Conservation (phyloP, 2,888 invertebrate species). For the Vandiemenella viatica region DNA sequence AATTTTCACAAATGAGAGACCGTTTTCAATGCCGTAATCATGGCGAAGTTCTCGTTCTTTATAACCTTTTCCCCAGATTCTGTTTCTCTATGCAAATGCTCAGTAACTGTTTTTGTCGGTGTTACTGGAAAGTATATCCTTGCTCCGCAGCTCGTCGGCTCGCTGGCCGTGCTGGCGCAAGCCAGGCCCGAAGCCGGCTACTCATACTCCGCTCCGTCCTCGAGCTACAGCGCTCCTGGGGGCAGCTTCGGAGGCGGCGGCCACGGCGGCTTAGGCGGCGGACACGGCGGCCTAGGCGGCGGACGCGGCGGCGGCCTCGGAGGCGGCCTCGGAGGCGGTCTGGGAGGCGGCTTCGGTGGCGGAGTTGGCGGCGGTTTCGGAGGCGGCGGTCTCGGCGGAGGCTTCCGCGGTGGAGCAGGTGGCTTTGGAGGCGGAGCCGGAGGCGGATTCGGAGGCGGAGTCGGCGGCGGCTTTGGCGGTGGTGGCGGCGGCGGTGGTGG, state of each 20-base stretch:
- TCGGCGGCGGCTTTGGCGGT: slow-evolving; percentile 3
- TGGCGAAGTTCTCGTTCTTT: too few relatives aligned
- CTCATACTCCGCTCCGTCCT: slow-evolving; percentile 11
- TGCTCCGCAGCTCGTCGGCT: slow-evolving; percentile 23
- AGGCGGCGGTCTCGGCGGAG: slow-evolving; percentile 20
- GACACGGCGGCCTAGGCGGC: slow-evolving; percentile 22
- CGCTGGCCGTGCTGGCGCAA: slow-evolving; percentile 21
- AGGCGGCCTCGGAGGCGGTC: slow-evolving; percentile 22
- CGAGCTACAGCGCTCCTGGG: slow-evolving; percentile 13
- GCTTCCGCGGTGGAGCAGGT: slow-evolving; percentile 19
- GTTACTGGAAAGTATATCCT: too few relatives aligned
- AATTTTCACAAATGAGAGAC: too few relatives aligned
- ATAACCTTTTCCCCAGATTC: too few relatives aligned
- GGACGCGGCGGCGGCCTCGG: slow-evolving; percentile 20
- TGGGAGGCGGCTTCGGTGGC: slow-evolving; percentile 19
- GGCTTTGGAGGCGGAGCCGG: slow-evolving; percentile 10
- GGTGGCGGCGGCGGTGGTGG: slow-evolving; percentile 10
- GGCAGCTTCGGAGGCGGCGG: slow-evolving; percentile 11
- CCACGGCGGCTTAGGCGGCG: slow-evolving; percentile 17
- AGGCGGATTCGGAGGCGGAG: slow-evolving; percentile 7
- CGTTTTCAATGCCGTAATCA: too few relatives aligned
- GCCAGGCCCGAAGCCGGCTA: slow-evolving; percentile 21
- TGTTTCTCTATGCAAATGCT: too few relatives aligned
- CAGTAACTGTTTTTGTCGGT: too few relatives aligned
- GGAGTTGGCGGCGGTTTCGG: slow-evolving; percentile 23